phyloP scores from a whole-genome alignment of 2,888 invertebrate species.

The Dyspetes luteomarginatus region DNA sequence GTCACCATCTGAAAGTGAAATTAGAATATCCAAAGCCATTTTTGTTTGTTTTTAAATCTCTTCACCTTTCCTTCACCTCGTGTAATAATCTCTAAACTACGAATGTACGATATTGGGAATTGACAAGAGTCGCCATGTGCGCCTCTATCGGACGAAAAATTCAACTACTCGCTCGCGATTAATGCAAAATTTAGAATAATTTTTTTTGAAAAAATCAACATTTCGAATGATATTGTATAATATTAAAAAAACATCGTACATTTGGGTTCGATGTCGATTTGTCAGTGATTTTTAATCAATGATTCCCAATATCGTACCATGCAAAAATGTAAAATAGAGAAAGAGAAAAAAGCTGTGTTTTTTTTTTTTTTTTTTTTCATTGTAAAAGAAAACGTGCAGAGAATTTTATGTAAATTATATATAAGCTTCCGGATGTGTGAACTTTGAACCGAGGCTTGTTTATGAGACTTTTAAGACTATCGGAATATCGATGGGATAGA shows the following conservation, averaged over 20 bases:
- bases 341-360: background rate
- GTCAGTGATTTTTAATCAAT: too few relatives aligned
- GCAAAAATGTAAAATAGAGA: background rate
- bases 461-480: background rate
- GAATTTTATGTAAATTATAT: background rate
- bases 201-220: background rate
- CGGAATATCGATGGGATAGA: slow-evolving; percentile 9
- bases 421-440: slow-evolving; percentile 44
- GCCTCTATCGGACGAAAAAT: too few relatives aligned
- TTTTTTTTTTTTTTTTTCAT: background rate
- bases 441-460: slow-evolving; percentile 42
- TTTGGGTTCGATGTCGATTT: too few relatives aligned
- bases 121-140: too few relatives aligned
- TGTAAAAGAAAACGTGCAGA: background rate
- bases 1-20: slow-evolving; percentile 81
- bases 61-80: background rate
- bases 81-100: background rate
- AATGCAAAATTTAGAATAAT: background rate
- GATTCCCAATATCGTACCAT: background rate
- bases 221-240: too few relatives aligned
- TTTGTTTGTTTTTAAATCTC: slow-evolving; percentile 1
- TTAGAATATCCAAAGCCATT: slow-evolving; percentile 76
- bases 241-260: too few relatives aligned
- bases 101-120: too few relatives aligned
- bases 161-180: background rate